Conservation (phyloP, 2,888 invertebrate species). For the Drosophila mimetica region DNA sequence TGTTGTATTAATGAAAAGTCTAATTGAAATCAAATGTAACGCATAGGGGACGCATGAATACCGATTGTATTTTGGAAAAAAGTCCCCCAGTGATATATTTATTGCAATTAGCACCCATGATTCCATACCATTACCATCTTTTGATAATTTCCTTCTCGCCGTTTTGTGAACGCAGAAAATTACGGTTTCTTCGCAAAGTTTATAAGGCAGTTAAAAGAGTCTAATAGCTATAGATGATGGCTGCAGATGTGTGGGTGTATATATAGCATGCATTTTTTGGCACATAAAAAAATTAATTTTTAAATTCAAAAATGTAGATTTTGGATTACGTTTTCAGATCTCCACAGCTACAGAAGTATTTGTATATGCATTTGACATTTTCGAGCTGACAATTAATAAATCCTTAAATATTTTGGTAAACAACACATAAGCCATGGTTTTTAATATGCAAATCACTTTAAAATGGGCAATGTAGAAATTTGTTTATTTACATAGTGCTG, state of each 20-base stretch:
- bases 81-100: constrained; percentile 41
- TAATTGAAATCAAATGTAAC: constrained; percentile 69
- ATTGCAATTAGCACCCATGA: constrained; percentile 50
- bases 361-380: not conserved
- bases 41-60: constrained; percentile 54
- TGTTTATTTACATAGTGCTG: constrained; percentile 3
- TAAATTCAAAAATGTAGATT: not conserved
- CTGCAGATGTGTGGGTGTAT: constrained; percentile 5
- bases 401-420: not conserved
- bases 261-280: not conserved
- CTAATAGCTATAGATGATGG: not conserved
- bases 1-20: constrained; percentile 77
- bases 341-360: not conserved
- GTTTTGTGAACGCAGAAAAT: constrained; percentile 35
- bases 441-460: not conserved
- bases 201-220: constrained; percentile 37
- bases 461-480: constrained; percentile 1
- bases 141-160: constrained; percentile 38
- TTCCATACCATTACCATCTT: constrained; percentile 35
- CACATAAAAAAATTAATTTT: not conserved
- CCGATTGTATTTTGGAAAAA: constrained; percentile 73
- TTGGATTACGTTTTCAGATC: not conserved
- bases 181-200: constrained; percentile 32
- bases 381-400: not conserved
- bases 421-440: not conserved